Evolutionary conservation across 2,797 vertebrate species (phyloP).

Genomic region (Notamacropus eugenii): DNA sequence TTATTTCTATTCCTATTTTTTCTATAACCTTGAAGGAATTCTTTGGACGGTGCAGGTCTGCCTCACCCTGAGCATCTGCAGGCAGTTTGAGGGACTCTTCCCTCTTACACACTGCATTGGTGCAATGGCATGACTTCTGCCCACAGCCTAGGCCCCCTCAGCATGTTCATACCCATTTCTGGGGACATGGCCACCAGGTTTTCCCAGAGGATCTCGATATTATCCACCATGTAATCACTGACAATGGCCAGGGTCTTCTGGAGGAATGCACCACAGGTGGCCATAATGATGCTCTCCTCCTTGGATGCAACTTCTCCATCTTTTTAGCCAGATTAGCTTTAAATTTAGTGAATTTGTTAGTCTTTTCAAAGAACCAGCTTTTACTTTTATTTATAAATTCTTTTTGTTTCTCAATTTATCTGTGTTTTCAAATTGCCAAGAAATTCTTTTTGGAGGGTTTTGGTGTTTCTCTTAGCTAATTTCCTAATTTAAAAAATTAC

Average conservation of each 20-base stretch:
- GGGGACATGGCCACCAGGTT: not conserved
- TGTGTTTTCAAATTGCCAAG: not conserved
- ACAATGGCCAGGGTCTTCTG: not conserved
- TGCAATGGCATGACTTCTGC: not conserved
- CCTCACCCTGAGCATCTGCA: not conserved
- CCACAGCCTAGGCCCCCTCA: not conserved
- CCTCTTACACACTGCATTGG: not conserved
- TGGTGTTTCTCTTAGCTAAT: not conserved
- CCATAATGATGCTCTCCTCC: not conserved
- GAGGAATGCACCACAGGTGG: not conserved
- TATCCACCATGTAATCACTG: not conserved
- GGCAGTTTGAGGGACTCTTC: not conserved
- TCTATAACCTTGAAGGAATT: not conserved
- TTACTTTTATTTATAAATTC: not conserved
- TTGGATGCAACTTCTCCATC: not conserved
- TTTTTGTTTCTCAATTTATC: not conserved
- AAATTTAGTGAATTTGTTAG: not conserved
- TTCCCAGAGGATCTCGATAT: not conserved
- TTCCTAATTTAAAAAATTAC: not conserved
- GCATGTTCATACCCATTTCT: not conserved
- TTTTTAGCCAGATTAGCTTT: not conserved
- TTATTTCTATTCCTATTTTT: not conserved
- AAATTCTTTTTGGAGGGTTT: not conserved
- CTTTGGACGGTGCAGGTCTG: not conserved
- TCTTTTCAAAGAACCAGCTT: not conserved